A percentile compares a stretch with the other conserved stretches of the same genome.
Conservation (phyloP, 92 coral and sea anemone species). For the Metridium senile region DNA sequence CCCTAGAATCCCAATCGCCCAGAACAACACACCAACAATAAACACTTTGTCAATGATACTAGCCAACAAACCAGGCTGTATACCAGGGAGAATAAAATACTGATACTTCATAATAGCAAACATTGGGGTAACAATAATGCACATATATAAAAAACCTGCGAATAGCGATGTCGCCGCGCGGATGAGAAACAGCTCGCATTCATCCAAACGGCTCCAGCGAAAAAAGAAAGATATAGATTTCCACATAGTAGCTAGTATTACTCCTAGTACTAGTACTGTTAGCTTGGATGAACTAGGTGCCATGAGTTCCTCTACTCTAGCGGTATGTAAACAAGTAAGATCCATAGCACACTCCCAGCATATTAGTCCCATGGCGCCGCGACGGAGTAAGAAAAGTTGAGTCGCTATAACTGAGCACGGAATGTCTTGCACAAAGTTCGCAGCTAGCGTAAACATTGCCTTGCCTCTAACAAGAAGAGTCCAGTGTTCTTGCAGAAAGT, state of each 20-base stretch:
- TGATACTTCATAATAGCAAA: slow-evolving; percentile 83
- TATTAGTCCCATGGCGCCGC: slow-evolving; percentile 81
- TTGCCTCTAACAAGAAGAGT: slow-evolving; percentile 69
- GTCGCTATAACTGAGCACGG: slow-evolving; percentile 88
- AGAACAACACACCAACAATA: slow-evolving; percentile 81
- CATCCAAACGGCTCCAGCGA: slow-evolving; percentile 88
- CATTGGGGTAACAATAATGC: slow-evolving; percentile 83
- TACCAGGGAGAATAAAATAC: slow-evolving; percentile 82
- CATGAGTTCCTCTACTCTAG: slow-evolving; percentile 71
- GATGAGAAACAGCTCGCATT: slow-evolving; percentile 76
- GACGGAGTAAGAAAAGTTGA: slow-evolving; percentile 77
- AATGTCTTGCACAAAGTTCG: slow-evolving; percentile 86
- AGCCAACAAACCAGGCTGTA: slow-evolving; percentile 65
- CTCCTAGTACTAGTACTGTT: slow-evolving; percentile 72
- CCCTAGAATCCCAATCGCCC: slow-evolving; percentile 70
- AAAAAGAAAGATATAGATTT: slow-evolving; percentile 91
- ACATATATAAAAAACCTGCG: slow-evolving; percentile 82
- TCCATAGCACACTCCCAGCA: slow-evolving; percentile 89
- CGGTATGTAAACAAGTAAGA: slow-evolving; percentile 56
- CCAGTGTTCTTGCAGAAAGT: slow-evolving; percentile 91
- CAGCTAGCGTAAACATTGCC: slow-evolving; percentile 72
- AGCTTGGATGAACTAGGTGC: slow-evolving; percentile 60
- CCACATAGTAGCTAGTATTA: slow-evolving; percentile 83
- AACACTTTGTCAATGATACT: slow-evolving; percentile 74
- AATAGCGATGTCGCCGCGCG: slow-evolving; percentile 84